Evolutionary conservation across 2,113 vertebrate genomes (phyloP), one percentile per base, ranked within the genome.

Genomic region (Ellobius talpinus): DNA sequence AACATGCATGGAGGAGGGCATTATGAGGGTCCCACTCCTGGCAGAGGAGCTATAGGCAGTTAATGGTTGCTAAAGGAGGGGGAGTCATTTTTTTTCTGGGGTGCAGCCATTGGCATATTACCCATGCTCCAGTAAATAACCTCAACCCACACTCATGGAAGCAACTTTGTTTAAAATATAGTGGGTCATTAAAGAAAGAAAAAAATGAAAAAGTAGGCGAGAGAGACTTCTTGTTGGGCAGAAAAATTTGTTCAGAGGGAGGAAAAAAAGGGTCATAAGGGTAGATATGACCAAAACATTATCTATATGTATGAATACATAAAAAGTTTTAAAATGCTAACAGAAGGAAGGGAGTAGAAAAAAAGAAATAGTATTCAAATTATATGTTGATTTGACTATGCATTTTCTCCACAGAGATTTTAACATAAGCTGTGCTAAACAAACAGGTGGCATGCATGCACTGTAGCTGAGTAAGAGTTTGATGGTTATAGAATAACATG

Each of bases 371-470:
- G 39, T 93, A 47, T 95, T 90, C 50, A 85, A 47, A 1, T 55
- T 92, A 66, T 29, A 70, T 45, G 79, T 92, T 81, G 84, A 95
- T 88, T 92, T 39, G 4, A 82, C 90, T 90, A 79, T 85, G 90
- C 84, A 90, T 86, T 92, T 33, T 92, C 92, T 95, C 61, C 72
- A 92, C 76, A 90, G 10, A 73, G 23, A 68, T 74, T 87, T 87
- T 90, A 94, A 92, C 26, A 85, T 79, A 50, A 95, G 85, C 81
- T 94, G 26, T 61, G 36, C 47, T 87, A 89, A 96, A 73, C 88
- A 96, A 98, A 85, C 29, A 97, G 3, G 14, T 90, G 81, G 73
- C 0, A 0, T 89, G 45, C 3, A 16, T 77, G 65, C 70, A 61
- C 24, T 92, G 31, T 76, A 87, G 36, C 4, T 95, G 55, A 88